Conservation (phyloP, 2,797 vertebrate genomes). For the Vespertilio murinus region DNA sequence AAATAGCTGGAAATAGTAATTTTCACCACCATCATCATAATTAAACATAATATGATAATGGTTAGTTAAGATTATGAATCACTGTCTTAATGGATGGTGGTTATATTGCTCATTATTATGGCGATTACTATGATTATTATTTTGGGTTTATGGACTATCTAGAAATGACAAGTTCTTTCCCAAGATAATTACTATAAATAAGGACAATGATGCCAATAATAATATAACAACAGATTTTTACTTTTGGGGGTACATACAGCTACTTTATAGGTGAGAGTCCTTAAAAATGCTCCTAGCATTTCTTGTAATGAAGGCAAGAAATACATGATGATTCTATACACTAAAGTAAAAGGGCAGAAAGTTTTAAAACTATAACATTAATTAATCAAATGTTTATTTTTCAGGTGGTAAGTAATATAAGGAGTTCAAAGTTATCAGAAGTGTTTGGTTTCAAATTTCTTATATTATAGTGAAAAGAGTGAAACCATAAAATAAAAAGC, state of each 20-base stretch:
- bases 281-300: neutral
- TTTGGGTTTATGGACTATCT: constrained; percentile 46
- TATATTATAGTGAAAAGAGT: neutral
- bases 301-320: neutral
- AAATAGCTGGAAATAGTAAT: constrained; percentile 47
- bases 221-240: neutral
- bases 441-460: neutral
- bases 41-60: constrained; percentile 66
- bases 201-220: constrained; percentile 17
- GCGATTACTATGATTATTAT: constrained; percentile 62
- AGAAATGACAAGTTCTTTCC: constrained; percentile 51
- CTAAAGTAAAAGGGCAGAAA: neutral
- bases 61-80: constrained; percentile 59
- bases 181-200: constrained; percentile 50
- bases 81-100: constrained; percentile 56
- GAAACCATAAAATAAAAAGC: neutral
- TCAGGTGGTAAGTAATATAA: neutral
- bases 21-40: constrained; percentile 51
- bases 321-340: neutral
- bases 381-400: neutral
- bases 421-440: neutral
- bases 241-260: neutral
- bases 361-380: neutral
- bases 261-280: neutral
- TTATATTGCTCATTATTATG: constrained; percentile 65